A percentile compares a stretch with the other conserved stretches of the same genome.
These are phyloP conservation scores for Cuniculus paca DNA, from an alignment of 2,797 vertebrate species.

Conservation along the genomic window DNA sequence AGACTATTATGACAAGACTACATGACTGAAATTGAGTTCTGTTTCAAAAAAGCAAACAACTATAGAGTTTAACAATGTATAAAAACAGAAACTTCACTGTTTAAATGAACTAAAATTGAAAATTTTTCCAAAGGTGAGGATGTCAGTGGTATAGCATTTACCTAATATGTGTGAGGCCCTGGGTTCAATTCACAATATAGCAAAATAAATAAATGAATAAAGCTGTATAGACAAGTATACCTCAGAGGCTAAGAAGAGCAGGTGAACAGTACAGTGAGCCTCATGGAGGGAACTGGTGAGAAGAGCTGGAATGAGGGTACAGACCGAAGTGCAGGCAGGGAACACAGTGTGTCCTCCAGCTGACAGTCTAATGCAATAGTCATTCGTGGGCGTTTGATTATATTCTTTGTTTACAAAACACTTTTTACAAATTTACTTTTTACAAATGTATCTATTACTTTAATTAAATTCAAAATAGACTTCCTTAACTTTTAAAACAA, in stretches of 20 bases:
- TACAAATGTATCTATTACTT: not conserved
- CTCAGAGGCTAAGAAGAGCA: not conserved
- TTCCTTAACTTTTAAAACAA: conserved; percentile 13
- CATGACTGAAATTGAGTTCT: not conserved
- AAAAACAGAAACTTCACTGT: not conserved
- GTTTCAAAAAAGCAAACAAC: not conserved
- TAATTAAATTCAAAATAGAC: not conserved
- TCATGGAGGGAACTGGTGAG: not conserved
- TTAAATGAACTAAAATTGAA: not conserved
- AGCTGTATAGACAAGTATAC: not conserved
- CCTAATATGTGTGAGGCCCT: not conserved
- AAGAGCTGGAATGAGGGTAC: too few species aligned
- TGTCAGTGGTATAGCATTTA: not conserved
- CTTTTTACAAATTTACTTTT: not conserved
- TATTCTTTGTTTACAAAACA: not conserved
- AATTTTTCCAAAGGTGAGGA: not conserved
- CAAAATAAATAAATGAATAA: not conserved
- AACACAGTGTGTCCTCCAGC: not conserved
- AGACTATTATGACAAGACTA: not conserved
- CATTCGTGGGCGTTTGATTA: not conserved
- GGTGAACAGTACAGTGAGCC: not conserved
- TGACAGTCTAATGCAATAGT: not conserved
- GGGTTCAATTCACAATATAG: not conserved
- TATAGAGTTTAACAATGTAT: not conserved
- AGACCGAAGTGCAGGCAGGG: fast-evolving